Conservation (phyloP, 2,797 vertebrate genomes). For the Heterohyrax brucei region DNA sequence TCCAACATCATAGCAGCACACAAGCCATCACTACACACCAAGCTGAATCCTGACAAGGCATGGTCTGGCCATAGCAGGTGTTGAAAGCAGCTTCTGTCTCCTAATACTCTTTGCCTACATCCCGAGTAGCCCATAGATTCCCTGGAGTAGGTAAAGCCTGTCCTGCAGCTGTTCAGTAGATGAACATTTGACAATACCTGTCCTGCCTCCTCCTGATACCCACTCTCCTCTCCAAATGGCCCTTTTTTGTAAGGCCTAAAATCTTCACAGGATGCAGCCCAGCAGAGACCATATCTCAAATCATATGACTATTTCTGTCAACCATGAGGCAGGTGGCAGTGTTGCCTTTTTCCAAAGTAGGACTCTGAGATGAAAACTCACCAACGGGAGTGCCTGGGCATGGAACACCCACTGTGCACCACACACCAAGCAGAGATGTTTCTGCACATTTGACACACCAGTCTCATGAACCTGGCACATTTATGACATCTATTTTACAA, state of each 20-base stretch:
- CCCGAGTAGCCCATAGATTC: not conserved
- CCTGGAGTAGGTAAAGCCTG: accelerated
- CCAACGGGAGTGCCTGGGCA: not conserved
- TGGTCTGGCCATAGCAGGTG: not conserved
- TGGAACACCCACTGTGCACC: not conserved
- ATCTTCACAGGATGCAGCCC: not conserved
- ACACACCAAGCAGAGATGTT: not conserved
- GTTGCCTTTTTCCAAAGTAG: not conserved
- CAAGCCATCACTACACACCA: too few species aligned
- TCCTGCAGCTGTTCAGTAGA: not conserved
- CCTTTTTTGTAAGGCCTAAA: not conserved
- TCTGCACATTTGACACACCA: not conserved
- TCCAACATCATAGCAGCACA: too few species aligned
- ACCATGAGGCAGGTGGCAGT: not conserved
- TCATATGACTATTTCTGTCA: not conserved
- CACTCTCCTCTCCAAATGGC: not conserved
- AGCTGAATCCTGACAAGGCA: too few species aligned
- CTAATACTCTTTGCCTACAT: not conserved
- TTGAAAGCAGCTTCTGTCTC: not conserved
- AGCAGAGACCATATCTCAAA: not conserved
- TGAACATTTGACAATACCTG: not conserved
- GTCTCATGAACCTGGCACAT: too few species aligned
- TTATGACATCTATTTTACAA: not conserved
- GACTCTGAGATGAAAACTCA: not conserved
- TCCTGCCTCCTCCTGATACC: not conserved